phyloP scores from a whole-genome alignment of 2,113 vertebrate species.

The Larimichthys crocea region DNA sequence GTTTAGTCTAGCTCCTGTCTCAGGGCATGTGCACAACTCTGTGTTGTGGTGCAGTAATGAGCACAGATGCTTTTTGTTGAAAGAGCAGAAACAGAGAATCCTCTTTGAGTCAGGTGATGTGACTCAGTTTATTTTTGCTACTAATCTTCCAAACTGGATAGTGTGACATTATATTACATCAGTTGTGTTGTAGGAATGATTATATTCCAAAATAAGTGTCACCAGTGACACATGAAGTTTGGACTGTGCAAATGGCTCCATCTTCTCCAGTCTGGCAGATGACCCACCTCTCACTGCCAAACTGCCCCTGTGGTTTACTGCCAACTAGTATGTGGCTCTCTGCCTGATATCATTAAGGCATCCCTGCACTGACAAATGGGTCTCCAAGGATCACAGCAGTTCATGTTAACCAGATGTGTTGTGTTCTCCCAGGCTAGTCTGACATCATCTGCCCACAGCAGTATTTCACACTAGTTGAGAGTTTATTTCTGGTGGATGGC shows the following conservation, averaged over 20 bases:
- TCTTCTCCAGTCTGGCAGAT: conserved; percentile 2
- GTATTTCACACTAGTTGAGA: not conserved
- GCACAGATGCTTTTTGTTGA: not conserved
- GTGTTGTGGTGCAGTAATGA: not conserved
- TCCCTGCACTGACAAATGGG: conserved; percentile 36
- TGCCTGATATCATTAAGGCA: conserved; percentile 33
- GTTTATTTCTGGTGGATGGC: not conserved
- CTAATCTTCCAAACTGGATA: not conserved
- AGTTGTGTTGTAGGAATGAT: not conserved
- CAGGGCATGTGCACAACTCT: too few relatives aligned
- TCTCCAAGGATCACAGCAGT: conserved; percentile 36
- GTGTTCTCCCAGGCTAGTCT: conserved; percentile 16
- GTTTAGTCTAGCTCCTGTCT: too few relatives aligned
- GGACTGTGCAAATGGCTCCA: not conserved
- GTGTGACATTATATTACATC: not conserved
- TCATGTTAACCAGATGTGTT: conserved; percentile 34
- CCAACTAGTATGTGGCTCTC: conserved; percentile 36
- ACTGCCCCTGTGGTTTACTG: conserved; percentile 1
- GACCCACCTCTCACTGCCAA: conserved; percentile 27
- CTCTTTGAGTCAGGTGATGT: not conserved
- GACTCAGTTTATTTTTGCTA: not conserved
- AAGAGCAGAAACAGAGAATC: not conserved
- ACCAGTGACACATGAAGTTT: not conserved
- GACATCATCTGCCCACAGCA: not conserved
- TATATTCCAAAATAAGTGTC: not conserved